phyloP scores from a whole-genome alignment of 2,888 invertebrate genomes.

The Muschampia plurimacula region DNA sequence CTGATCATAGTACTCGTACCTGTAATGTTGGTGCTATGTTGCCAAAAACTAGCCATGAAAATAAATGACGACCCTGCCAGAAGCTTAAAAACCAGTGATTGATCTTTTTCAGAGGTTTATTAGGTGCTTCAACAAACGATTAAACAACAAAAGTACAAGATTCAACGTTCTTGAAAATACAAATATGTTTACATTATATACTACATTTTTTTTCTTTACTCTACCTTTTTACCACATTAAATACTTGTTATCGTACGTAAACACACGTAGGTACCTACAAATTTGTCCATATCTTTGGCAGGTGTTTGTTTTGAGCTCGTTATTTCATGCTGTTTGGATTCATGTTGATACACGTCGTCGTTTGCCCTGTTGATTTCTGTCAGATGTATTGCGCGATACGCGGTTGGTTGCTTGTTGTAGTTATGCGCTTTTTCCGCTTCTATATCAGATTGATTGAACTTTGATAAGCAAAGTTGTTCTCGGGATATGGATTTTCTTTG shows the following conservation, averaged over 20 bases:
- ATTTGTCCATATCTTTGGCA: conserved; percentile 57
- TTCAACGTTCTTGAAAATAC: too few relatives aligned
- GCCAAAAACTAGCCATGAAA: too few relatives aligned
- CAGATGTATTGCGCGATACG: conserved; percentile 28
- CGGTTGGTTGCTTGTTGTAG: conserved; percentile 13
- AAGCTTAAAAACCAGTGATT: too few relatives aligned
- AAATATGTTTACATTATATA: background rate
- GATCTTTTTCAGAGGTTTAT: too few relatives aligned
- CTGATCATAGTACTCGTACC: too few relatives aligned
- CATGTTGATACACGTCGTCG: conserved; percentile 33
- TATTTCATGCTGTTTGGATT: conserved; percentile 62
- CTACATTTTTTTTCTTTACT: background rate
- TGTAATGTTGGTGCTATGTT: too few relatives aligned
- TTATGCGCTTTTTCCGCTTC: conserved; percentile 11
- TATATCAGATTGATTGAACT: conserved; percentile 11
- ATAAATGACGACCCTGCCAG: too few relatives aligned
- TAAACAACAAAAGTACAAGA: too few relatives aligned
- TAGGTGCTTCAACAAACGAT: too few relatives aligned
- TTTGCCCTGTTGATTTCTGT: conserved; percentile 26
- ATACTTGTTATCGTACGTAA: conserved; percentile 15
- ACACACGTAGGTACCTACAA: conserved; percentile 18
- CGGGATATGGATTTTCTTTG: background rate
- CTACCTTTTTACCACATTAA: conserved; percentile 18
- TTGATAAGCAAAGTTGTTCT: background rate
- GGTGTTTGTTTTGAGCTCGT: conserved; percentile 71